Conservation (phyloP, 2,888 invertebrate genomes). For the Ectemnius cavifrons region DNA sequence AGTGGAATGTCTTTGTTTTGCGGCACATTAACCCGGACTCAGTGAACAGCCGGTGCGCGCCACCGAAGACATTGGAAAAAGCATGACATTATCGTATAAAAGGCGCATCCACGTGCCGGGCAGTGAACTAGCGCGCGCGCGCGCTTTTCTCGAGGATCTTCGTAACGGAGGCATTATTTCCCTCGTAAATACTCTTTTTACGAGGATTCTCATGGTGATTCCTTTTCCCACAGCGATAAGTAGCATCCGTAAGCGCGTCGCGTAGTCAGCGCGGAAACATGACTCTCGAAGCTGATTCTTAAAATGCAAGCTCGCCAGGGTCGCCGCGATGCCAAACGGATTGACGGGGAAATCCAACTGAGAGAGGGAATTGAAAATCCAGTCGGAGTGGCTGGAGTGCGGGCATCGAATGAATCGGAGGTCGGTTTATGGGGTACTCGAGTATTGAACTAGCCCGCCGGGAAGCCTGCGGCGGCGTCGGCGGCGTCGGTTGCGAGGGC, state of each 20-base stretch:
- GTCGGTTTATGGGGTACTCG: too few species aligned
- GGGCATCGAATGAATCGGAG: too few species aligned
- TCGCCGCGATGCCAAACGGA: too few species aligned
- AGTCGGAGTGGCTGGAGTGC: too few species aligned
- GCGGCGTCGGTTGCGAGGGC: too few species aligned
- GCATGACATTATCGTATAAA: neutral
- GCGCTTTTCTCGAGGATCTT: neutral
- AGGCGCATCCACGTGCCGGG: neutral
- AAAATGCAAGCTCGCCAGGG: too few species aligned
- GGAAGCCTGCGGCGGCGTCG: too few species aligned
- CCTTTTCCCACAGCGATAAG: neutral
- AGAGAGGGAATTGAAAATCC: too few species aligned
- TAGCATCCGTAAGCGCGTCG: neutral
- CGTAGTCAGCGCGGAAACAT: too few species aligned
- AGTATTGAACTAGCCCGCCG: too few species aligned
- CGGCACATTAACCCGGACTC: slow-evolving; percentile 8
- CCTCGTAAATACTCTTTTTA: slow-evolving; percentile 4
- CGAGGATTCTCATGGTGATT: neutral
- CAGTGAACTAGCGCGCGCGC: neutral
- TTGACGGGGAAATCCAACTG: too few species aligned
- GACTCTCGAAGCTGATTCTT: too few species aligned
- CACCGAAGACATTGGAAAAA: neutral
- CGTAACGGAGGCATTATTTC: neutral
- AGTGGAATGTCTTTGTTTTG: slow-evolving; percentile 1
- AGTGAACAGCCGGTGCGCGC: neutral